phyloP scores from a whole-genome alignment of 2,888 invertebrate genomes.

The Lumbricus terrestris region DNA sequence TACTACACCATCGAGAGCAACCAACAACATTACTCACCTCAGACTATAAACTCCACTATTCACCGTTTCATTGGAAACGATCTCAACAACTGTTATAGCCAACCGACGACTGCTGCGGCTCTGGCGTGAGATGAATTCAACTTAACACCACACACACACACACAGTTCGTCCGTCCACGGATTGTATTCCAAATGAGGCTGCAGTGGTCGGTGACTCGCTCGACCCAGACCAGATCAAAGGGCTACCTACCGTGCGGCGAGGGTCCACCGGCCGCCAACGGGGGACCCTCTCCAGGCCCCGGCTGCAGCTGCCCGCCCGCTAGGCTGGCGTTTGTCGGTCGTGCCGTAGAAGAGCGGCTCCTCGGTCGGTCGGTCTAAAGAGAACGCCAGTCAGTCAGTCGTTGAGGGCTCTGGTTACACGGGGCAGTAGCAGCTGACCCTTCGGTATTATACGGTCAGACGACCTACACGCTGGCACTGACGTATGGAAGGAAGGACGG shows the following conservation, averaged over 20 bases:
- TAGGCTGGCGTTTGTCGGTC: background rate
- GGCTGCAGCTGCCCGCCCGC: background rate
- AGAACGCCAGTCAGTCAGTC: too few species aligned
- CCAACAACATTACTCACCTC: too few species aligned
- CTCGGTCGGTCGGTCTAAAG: too few species aligned
- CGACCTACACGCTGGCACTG: background rate
- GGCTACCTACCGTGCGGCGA: background rate
- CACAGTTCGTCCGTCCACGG: background rate
- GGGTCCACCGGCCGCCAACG: background rate
- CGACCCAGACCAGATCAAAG: background rate
- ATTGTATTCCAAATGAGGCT: conserved; percentile 3
- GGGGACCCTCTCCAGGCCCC: background rate
- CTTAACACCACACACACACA: background rate
- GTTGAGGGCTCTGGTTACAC: background rate
- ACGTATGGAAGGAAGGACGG: background rate
- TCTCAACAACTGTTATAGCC: too few species aligned
- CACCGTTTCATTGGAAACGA: too few species aligned
- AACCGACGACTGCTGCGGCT: background rate
- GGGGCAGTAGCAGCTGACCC: too few species aligned
- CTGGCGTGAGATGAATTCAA: background rate
- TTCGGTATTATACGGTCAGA: too few species aligned
- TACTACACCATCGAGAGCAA: too few species aligned
- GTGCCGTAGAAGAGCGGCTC: background rate
- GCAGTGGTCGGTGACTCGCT: background rate
- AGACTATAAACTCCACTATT: too few species aligned